Conservation (phyloP, 1,140 invertebrate species). For the Micrasema longulum region DNA sequence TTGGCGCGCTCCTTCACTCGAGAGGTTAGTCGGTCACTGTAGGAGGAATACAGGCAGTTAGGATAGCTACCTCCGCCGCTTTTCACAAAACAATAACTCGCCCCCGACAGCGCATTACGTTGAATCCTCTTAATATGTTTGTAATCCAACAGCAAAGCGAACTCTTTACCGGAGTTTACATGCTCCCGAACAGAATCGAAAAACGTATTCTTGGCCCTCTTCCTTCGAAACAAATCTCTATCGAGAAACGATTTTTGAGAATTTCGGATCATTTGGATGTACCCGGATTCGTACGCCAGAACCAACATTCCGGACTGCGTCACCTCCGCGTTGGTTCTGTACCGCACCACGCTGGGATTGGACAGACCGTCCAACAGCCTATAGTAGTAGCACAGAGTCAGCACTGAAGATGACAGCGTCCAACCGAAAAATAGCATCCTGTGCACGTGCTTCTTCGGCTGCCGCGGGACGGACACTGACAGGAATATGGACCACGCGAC, state of each 20-base stretch:
- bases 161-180: neutral
- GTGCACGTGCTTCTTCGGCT: neutral
- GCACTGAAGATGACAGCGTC: neutral
- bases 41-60: neutral
- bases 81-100: neutral
- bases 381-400: neutral
- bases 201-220: neutral
- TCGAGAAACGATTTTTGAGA: neutral
- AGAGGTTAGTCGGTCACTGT: neutral
- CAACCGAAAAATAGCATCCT: conserved; percentile 1
- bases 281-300: neutral
- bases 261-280: neutral
- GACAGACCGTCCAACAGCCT: neutral
- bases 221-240: neutral
- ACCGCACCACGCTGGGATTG: neutral
- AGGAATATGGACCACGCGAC: neutral
- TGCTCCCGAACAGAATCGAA: neutral
- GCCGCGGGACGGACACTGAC: neutral
- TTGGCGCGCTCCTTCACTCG: neutral
- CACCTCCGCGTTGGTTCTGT: neutral
- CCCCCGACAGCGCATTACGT: neutral
- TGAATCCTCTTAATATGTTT: neutral
- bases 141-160: neutral
- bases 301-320: neutral
- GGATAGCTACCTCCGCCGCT: neutral